These are phyloP conservation scores for Coleophora flavipennella DNA, from an alignment of 2,888 invertebrate species.

Conservation along the genomic window DNA sequence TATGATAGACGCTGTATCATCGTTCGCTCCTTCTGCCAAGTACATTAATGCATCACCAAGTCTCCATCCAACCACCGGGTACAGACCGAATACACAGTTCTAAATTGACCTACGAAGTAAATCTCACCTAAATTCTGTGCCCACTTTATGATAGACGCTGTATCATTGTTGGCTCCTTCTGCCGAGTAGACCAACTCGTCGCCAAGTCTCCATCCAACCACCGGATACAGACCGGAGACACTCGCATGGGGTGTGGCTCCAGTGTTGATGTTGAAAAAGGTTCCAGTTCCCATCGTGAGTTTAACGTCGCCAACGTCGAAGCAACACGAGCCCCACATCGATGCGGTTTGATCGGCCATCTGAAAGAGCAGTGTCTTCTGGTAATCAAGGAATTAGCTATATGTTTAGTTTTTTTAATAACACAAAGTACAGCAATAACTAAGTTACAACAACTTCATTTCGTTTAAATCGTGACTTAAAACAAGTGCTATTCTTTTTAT, in stretches of 20 bases:
- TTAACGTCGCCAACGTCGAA: constrained; percentile 85
- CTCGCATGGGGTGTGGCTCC: constrained; percentile 84
- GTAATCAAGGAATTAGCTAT: too few species aligned
- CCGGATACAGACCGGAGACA: constrained; percentile 88
- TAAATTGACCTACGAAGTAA: too few species aligned
- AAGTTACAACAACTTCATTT: too few species aligned
- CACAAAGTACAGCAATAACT: too few species aligned
- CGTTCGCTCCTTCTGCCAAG: constrained; percentile 88
- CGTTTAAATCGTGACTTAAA: too few species aligned
- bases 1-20: constrained; percentile 90
- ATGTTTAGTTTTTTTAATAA: too few species aligned
- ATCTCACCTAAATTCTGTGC: constrained; percentile 77
- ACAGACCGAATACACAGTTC: constrained; percentile 87
- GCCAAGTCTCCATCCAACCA: constrained; percentile 86
- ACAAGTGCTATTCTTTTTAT: too few species aligned
- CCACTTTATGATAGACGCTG: constrained; percentile 92
- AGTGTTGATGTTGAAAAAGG: constrained; percentile 90
- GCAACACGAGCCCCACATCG: constrained; percentile 90
- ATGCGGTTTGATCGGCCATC: constrained; percentile 92
- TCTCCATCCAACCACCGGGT: constrained; percentile 93
- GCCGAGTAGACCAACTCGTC: constrained; percentile 76
- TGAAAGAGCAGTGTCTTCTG: too few species aligned
- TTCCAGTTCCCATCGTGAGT: constrained; percentile 92
- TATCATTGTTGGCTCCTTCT: constrained; percentile 91
- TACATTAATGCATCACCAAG: constrained; percentile 70